Evolutionary conservation across 2,888 invertebrate species (phyloP).

Genomic region (Drosophila siamana): DNA sequence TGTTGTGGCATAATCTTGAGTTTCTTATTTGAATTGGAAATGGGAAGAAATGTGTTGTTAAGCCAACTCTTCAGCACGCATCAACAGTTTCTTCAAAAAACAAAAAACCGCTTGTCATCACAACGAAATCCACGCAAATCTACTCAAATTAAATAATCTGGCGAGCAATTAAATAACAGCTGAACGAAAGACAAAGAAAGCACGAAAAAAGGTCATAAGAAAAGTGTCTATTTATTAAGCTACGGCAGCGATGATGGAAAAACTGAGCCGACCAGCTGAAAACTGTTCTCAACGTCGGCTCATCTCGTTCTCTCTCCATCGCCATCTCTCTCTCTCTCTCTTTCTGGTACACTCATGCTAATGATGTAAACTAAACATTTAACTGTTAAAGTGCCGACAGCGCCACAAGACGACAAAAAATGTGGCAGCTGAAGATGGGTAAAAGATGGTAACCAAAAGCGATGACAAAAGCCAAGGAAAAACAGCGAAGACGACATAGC

Average conservation of each 20-base stretch:
- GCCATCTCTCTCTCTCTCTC: conserved; percentile 2
- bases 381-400: conserved; percentile 77
- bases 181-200: conserved; percentile 18
- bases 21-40: not conserved
- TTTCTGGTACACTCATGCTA: conserved; percentile 59
- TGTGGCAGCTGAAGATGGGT: conserved; percentile 43
- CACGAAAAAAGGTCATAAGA: conserved; percentile 41
- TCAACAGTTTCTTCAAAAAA: not conserved
- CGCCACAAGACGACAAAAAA: conserved; percentile 51
- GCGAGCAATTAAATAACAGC: conserved; percentile 53
- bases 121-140: conserved; percentile 38
- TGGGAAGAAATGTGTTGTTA: not conserved
- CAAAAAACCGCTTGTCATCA: not conserved
- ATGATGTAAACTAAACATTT: conserved; percentile 79
- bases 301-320: conserved; percentile 2
- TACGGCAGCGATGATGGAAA: conserved; percentile 32
- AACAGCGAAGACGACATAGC: not conserved
- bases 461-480: conserved; percentile 39
- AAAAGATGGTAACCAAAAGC: conserved; percentile 40
- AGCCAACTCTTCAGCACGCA: not conserved
- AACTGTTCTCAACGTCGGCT: conserved; percentile 12
- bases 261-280: conserved; percentile 16
- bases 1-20: not conserved
- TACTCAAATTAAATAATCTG: conserved; percentile 59
- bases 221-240: conserved; percentile 73